Conservation (phyloP, 2,113 vertebrate species). For the Phoenicopterus ruber region DNA sequence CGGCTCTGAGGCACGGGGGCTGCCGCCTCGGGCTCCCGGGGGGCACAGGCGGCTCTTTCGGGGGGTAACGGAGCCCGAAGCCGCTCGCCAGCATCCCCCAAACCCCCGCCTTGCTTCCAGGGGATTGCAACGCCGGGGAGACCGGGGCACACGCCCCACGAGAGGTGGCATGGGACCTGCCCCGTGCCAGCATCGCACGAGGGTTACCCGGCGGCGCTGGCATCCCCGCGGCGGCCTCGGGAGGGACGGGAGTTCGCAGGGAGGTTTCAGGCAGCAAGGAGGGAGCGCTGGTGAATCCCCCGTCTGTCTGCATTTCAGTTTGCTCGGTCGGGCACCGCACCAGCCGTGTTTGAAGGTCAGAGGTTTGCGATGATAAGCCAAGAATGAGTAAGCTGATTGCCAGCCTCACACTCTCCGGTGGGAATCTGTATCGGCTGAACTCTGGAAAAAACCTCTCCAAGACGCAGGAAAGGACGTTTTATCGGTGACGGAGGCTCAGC, state of each 20-base stretch:
- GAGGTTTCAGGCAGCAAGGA: not conserved
- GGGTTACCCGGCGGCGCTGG: not conserved
- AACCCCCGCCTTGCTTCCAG: no score
- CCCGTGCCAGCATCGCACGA: fast-evolving
- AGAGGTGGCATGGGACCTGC: not conserved
- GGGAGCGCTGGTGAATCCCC: not conserved
- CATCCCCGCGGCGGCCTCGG: no score
- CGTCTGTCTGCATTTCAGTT: not conserved
- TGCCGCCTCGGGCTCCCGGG: fast-evolving
- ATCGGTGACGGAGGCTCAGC: not conserved
- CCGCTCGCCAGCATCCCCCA: fast-evolving
- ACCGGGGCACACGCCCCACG: fast-evolving
- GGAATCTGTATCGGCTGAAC: not conserved
- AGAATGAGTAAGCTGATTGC: not conserved
- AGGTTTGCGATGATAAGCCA: not conserved
- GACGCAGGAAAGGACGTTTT: not conserved
- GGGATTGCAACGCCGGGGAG: no score
- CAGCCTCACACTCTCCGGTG: not conserved
- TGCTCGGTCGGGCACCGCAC: not conserved
- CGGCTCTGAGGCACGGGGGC: fast-evolving
- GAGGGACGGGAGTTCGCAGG: not conserved
- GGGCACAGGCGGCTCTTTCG: fast-evolving
- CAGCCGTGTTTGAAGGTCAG: not conserved
- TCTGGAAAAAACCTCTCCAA: not conserved
- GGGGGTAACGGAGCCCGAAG: not conserved